Evolutionary conservation across 2,888 invertebrate genomes (phyloP), one percentile per base, ranked within the genome.

Genomic region (Ischnura elegans): DNA sequence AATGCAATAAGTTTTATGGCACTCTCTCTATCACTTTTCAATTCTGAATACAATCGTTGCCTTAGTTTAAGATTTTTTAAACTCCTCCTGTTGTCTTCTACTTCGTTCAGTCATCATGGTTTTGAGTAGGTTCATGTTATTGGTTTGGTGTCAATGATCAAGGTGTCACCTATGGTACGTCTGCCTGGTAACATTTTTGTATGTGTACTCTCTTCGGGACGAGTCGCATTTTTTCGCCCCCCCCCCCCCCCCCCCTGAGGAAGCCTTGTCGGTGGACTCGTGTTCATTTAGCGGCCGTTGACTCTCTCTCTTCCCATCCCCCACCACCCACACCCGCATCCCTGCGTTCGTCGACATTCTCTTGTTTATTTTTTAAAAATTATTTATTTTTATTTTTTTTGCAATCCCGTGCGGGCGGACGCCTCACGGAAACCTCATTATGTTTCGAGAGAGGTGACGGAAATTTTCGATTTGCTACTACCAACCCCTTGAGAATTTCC

Each of bases 211-310:
- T 29, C 51, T 51, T 2, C 51, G 19, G 51, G 51, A 51, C 13
- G 76, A 36, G 25, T 61, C 61, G 61, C 61, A 10, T 76, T 76
- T 76, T 76, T 76, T 76, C 8, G n/a, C 25, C 76, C 36, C 16
- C n/a, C 76, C 66, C 55, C 61, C 19, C 61, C 61, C 1, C 61
- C 25, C 61, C 25, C 25, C 5, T 25, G 8, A n/a, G 10, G 90
- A 90, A 90, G 90, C 90, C 90, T 36, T 90, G 51, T 42, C 51
- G 19, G 36, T 55, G 90, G 90, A 43, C 90, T 55, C 55, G 43
- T 61, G 90, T 55, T 61, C 90, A 90, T 90, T 90, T 61, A 61
- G 55, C 90, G 90, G 90, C 90, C 90, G 90, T 90, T 90, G 90
- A 90, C 90, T 51, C 42, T 36, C 61, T 19, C 5, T 1, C 47